These are phyloP conservation scores for Trematocara zebra DNA, from an alignment of 2,113 vertebrate genomes.

Conservation along the genomic window DNA sequence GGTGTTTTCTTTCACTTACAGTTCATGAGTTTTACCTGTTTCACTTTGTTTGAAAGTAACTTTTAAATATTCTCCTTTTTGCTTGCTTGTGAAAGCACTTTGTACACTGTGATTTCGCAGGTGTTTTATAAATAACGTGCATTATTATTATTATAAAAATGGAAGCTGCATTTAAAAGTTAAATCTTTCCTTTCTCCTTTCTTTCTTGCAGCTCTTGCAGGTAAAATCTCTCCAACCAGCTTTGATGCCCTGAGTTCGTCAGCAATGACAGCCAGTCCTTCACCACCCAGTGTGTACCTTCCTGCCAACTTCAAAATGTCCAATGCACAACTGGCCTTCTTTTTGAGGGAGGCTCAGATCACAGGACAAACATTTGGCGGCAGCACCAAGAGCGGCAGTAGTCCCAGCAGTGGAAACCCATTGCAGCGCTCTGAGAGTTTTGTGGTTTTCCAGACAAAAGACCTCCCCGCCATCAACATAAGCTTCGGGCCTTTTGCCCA, in stretches of 20 bases:
- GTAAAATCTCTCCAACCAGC: slow-evolving; percentile 78
- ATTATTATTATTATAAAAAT: background rate
- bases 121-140: background rate
- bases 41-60: background rate
- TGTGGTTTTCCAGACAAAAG: slow-evolving; percentile 97
- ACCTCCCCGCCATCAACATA: slow-evolving; percentile 89
- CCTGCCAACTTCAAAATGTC: slow-evolving; percentile 93
- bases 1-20: background rate
- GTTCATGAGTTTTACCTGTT: background rate
- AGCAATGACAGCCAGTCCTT: slow-evolving; percentile 56
- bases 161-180: background rate
- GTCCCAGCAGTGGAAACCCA: slow-evolving; percentile 59
- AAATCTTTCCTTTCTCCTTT: background rate
- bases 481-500: slow-evolving; percentile 87
- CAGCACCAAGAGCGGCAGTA: background rate
- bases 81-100: background rate
- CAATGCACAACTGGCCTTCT: slow-evolving; percentile 92
- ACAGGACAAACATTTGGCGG: slow-evolving; percentile 57
- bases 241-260: slow-evolving; percentile 68
- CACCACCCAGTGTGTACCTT: slow-evolving; percentile 71
- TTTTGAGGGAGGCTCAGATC: slow-evolving; percentile 79
- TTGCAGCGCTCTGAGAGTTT: slow-evolving; percentile 91
- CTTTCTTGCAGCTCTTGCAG: slow-evolving; percentile 71
- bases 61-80: background rate
- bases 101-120: background rate